A percentile compares a stretch with the other conserved stretches of the same genome.
phyloP scores from a whole-genome alignment of 2,113 vertebrate species.

The Acrocephalus kingi region DNA sequence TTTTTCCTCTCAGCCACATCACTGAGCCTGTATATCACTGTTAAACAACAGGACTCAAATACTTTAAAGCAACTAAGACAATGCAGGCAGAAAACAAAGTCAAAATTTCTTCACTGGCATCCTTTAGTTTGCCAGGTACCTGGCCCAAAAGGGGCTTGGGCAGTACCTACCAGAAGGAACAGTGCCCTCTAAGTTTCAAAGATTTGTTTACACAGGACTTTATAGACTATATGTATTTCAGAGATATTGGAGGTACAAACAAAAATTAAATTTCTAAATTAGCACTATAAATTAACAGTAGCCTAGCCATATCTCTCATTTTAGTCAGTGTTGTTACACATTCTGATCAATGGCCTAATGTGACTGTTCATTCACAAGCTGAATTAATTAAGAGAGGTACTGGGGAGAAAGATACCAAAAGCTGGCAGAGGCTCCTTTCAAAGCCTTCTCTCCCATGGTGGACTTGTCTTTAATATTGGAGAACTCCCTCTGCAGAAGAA shows the following conservation, averaged over 20 bases:
- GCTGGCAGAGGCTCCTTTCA: background rate
- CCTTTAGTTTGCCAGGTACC: background rate
- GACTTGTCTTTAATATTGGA: background rate
- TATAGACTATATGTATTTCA: background rate
- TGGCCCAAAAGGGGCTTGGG: background rate
- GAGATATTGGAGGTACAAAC: background rate
- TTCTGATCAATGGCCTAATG: background rate
- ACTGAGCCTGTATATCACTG: background rate
- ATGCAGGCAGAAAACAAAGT: background rate
- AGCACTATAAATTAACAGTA: background rate
- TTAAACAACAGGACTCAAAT: background rate
- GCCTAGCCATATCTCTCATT: background rate
- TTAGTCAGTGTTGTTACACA: background rate
- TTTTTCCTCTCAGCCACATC: background rate
- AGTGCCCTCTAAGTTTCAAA: background rate
- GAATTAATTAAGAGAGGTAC: background rate
- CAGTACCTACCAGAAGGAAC: accelerated
- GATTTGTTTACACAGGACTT: background rate
- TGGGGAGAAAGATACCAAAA: background rate
- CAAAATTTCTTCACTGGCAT: background rate
- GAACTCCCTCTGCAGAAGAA: background rate
- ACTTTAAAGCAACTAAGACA: background rate
- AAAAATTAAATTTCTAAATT: background rate
- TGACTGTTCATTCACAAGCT: background rate
- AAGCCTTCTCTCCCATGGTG: background rate